These are phyloP conservation scores for Ochlodes sylvanus DNA, from an alignment of 2,888 invertebrate genomes.

Conservation along the genomic window DNA sequence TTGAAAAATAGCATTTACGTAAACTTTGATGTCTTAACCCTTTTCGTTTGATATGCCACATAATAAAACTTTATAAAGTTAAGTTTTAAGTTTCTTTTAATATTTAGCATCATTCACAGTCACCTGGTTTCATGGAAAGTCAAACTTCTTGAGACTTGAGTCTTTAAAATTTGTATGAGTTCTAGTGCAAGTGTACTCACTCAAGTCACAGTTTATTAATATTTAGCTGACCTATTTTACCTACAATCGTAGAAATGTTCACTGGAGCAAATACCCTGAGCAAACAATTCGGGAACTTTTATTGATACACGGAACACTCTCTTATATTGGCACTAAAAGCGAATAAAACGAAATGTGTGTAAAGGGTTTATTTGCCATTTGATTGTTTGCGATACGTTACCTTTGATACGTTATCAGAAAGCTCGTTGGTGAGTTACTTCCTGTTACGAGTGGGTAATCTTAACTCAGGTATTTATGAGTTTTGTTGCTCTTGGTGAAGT, in stretches of 20 bases:
- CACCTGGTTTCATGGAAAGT: no score
- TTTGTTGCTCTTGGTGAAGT: no score
- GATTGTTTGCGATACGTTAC: conserved; percentile 68
- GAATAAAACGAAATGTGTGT: conserved; percentile 64
- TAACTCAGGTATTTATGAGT: not conserved
- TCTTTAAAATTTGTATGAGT: not conserved
- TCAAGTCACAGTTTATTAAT: conserved; percentile 8
- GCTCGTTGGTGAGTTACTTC: conserved; percentile 46
- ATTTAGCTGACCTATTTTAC: conserved; percentile 35
- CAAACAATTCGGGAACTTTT: conserved; percentile 46
- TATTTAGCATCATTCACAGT: no score
- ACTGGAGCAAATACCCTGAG: conserved; percentile 23
- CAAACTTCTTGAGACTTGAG: no score
- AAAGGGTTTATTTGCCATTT: conserved; percentile 70
- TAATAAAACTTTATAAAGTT: no score
- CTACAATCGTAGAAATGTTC: conserved; percentile 17
- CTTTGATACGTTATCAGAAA: conserved; percentile 45
- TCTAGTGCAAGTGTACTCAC: not conserved
- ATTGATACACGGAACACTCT: conserved; percentile 63
- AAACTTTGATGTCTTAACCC: no score
- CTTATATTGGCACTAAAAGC: conserved; percentile 62
- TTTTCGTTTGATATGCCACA: no score
- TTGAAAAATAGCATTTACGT: no score
- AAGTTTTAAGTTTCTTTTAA: no score
- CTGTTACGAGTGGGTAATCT: conserved; percentile 6